Base-by-base conservation (phyloP, 1,140 invertebrate genomes). In the Eupristina koningsbergeri region DNA sequence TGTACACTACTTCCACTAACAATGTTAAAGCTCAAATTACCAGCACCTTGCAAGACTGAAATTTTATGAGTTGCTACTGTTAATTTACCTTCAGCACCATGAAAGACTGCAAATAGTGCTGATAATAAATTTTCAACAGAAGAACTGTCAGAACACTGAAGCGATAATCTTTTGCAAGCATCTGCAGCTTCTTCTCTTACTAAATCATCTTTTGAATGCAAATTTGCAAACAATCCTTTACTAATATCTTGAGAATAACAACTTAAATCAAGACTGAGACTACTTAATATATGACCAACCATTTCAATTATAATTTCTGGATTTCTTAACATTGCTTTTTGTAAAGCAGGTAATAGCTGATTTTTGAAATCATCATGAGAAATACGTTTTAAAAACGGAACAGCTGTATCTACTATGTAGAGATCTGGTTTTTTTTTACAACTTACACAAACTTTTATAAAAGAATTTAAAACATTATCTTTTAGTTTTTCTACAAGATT, bases 21-120 rank as follows among this genome's bases (percentile, higher is more conserved):
- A 17, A 93, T 93, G 88, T 98, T 96, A 80, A 94, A 94, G 88
- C 96, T 97, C 47, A 98, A 93, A 89, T 95, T 95, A 39, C 97
- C 96, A 80, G 97, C 95, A 39, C 96, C 97, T 94, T 96, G 94
- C 31, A 99, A 91, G n/a, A 99, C 95, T 81, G 96, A 96, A 19
- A 98, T 95, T 91, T 98, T 97, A 88, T 98, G 97, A 80, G 96
- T 96, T 13, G 95, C 94, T 26, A 98, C 95, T 9, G 97, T 98
- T 58, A 99, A 93, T 91, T 99, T 99, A 7, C 98, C 98, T 90
- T 98, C 96, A 13, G 96, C 96, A 53, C 98, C 98, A 93, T 98
- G 95, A 87, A 98, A 96, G 11, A 98, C 95, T 7, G 94, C 95
- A 93, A 98, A 98, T 45, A 97, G 93, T 80, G 96, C 94, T 58